phyloP scores from a whole-genome alignment of 2,888 invertebrate genomes.

The Acleris literana region DNA sequence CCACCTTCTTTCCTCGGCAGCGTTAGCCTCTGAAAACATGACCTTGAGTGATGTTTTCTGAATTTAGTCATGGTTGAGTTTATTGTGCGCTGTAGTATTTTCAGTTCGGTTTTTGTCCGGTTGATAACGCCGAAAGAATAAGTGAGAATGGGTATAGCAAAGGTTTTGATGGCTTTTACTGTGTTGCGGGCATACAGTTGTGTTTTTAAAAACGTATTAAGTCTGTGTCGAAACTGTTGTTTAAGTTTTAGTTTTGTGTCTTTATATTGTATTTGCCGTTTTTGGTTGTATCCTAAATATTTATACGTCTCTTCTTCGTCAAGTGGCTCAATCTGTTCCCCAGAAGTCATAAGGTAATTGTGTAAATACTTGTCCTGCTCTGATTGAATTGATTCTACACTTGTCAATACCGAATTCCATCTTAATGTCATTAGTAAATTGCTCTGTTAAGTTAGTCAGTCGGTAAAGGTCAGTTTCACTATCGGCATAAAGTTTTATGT shows the following conservation, averaged over 20 bases:
- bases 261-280: slow-evolving; percentile 33
- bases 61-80: slow-evolving; percentile 35
- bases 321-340: slow-evolving; percentile 18
- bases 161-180: slow-evolving; percentile 40
- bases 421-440: slow-evolving; percentile 17
- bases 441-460: slow-evolving; percentile 27
- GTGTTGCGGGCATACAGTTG: slow-evolving; percentile 37
- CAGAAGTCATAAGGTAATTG: neutral
- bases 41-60: slow-evolving; percentile 41
- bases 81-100: slow-evolving; percentile 36
- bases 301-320: slow-evolving; percentile 33
- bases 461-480: slow-evolving; percentile 7
- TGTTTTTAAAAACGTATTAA: slow-evolving; percentile 30
- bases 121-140: slow-evolving; percentile 43
- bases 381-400: slow-evolving; percentile 20
- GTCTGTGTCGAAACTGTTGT: slow-evolving; percentile 31
- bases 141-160: slow-evolving; percentile 40
- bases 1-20: slow-evolving; percentile 39
- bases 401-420: slow-evolving; percentile 33
- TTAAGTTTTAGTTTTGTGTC: slow-evolving; percentile 29
- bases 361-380: neutral
- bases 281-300: slow-evolving; percentile 38
- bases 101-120: slow-evolving; percentile 39
- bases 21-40: slow-evolving; percentile 39
- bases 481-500: slow-evolving; percentile 35